A percentile compares a stretch with the other conserved stretches of the same genome.
Conservation (phyloP, 2,888 invertebrate genomes). For the Diachrysia chrysitis region DNA sequence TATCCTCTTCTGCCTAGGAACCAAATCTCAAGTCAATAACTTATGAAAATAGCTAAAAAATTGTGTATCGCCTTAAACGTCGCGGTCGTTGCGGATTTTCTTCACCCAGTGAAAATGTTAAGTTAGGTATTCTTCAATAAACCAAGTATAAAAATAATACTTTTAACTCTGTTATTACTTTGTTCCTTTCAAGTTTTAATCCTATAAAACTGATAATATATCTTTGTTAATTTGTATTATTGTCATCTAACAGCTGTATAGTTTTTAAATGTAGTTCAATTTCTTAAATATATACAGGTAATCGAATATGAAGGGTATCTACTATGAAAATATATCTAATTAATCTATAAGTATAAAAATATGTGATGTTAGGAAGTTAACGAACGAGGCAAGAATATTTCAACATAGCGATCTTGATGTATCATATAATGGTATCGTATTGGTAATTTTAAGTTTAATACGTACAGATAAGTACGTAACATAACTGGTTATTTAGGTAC, state of each 20-base stretch:
- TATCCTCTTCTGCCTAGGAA: too few species aligned
- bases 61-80: too few species aligned
- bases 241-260: constrained; percentile 66
- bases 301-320: constrained; percentile 63
- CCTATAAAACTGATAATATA: constrained; percentile 21
- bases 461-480: constrained; percentile 42
- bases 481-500: constrained; percentile 49
- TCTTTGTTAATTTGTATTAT: constrained; percentile 54
- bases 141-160: constrained; percentile 9
- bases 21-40: too few species aligned
- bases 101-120: neutral
- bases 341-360: constrained; percentile 73
- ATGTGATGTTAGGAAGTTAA: constrained; percentile 76
- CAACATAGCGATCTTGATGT: constrained; percentile 66
- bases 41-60: too few species aligned
- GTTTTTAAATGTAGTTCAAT: constrained; percentile 40
- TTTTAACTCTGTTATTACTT: neutral
- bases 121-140: neutral
- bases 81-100: too few species aligned
- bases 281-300: constrained; percentile 31
- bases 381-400: constrained; percentile 77
- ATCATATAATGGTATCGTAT: constrained; percentile 33
- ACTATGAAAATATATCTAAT: constrained; percentile 70
- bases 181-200: constrained; percentile 12
- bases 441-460: constrained; percentile 47